Evolutionary conservation across 2,888 invertebrate genomes (phyloP).

Genomic region (Ectemnius continuus): DNA sequence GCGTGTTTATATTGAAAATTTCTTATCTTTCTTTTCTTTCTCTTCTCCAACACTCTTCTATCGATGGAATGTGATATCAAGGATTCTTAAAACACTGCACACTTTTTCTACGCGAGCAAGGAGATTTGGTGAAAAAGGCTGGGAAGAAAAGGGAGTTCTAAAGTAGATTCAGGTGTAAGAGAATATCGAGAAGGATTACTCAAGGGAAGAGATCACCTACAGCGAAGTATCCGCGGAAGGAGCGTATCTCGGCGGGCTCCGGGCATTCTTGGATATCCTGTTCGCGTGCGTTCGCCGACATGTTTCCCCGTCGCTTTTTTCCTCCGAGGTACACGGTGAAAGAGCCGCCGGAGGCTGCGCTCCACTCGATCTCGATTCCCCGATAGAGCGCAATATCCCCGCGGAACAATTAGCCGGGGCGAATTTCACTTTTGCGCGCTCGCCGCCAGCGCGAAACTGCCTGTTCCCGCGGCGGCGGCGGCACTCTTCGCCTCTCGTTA

Average conservation of each 20-base stretch:
- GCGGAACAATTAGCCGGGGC: conserved; percentile 26
- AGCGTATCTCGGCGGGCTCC: conserved; percentile 21
- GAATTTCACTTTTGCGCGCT: conserved; percentile 59
- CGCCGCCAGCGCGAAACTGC: conserved; percentile 24
- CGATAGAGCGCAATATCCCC: background rate
- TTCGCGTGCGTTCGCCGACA: conserved; percentile 36
- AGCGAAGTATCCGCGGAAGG: conserved; percentile 23
- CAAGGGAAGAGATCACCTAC: conserved; percentile 35
- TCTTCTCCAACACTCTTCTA: too few relatives aligned
- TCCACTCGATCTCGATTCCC: conserved; percentile 19
- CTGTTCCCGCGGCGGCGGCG: conserved; percentile 9
- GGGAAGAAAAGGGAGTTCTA: too few relatives aligned
- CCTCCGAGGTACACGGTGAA: conserved; percentile 6
- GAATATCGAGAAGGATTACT: too few relatives aligned
- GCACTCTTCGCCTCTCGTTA: too few relatives aligned
- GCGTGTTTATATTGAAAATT: too few relatives aligned
- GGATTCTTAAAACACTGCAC: too few relatives aligned
- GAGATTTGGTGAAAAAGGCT: too few relatives aligned
- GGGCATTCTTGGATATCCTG: conserved; percentile 44
- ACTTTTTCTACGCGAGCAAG: too few relatives aligned
- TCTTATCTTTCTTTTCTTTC: too few relatives aligned
- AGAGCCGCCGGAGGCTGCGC: conserved; percentile 18
- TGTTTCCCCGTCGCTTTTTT: conserved; percentile 12
- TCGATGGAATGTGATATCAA: too few relatives aligned
- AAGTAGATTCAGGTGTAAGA: too few relatives aligned